Evolutionary conservation across 2,113 vertebrate species (phyloP).

Genomic region (Gymnarchus niloticus): DNA sequence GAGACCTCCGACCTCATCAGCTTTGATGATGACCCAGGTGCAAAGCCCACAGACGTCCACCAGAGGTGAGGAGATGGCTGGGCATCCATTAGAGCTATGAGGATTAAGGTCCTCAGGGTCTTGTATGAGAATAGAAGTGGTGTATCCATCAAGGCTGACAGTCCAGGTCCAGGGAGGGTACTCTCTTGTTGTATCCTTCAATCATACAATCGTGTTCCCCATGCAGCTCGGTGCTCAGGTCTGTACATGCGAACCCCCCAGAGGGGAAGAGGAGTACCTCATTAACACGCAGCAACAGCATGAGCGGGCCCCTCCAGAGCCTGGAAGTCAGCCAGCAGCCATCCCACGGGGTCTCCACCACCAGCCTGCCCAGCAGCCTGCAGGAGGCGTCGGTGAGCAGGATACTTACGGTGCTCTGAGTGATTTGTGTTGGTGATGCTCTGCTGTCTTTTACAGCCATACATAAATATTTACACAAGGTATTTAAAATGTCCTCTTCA

Average conservation of each 20-base stretch:
- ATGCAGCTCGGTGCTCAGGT: conserved; percentile 50
- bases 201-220: not conserved
- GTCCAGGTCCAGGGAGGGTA: not conserved
- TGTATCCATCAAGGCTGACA: not conserved
- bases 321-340: conserved; percentile 80
- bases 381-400: conserved; percentile 78
- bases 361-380: conserved; percentile 88
- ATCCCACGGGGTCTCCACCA: conserved; percentile 84
- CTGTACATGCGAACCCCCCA: conserved; percentile 52
- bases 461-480: too few relatives aligned
- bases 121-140: too few relatives aligned
- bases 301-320: conserved; percentile 86
- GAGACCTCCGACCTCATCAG: conserved; percentile 65
- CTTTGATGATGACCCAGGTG: conserved; percentile 60
- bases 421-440: not conserved
- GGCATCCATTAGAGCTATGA: not conserved
- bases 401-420: not conserved
- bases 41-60: conserved; percentile 32
- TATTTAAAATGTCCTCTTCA: too few relatives aligned
- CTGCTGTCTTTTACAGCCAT: too few relatives aligned
- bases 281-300: conserved; percentile 91
- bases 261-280: conserved; percentile 67
- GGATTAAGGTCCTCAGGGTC: not conserved
- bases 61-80: conserved; percentile 59
- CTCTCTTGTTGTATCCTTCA: too few relatives aligned